Conservation (phyloP, 2,797 vertebrate genomes). For the Mormyrus hasselquistii region DNA sequence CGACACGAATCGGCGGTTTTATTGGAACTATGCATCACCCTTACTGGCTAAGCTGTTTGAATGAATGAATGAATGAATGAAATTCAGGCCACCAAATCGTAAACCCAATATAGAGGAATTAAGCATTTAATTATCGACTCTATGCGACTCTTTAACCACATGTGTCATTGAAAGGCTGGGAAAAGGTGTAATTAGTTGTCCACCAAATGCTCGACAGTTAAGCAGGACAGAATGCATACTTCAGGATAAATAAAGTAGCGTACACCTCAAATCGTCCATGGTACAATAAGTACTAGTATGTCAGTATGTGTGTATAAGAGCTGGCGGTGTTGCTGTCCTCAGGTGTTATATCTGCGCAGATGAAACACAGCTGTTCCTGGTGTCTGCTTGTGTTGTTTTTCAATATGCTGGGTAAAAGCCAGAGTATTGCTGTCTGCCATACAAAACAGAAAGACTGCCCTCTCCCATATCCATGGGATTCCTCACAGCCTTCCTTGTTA, state of each 20-base stretch:
- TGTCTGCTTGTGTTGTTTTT: too few species aligned
- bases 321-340: neutral
- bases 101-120: neutral
- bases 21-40: neutral
- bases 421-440: neutral
- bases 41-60: neutral
- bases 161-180: neutral
- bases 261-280: neutral
- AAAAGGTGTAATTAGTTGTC: neutral
- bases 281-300: neutral
- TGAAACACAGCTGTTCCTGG: neutral
- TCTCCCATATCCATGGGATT: neutral
- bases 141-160: neutral
- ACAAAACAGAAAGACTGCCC: neutral
- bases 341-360: neutral
- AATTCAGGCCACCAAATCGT: neutral
- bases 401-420: neutral
- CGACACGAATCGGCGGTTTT: neutral
- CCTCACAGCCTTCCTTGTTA: neutral
- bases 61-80: neutral
- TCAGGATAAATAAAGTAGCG: neutral
- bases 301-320: neutral
- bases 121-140: neutral
- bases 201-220: neutral
- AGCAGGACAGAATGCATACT: slow-evolving; percentile 11